Base-by-base conservation (phyloP, 2,113 vertebrate species). In the Aythya baeri region DNA sequence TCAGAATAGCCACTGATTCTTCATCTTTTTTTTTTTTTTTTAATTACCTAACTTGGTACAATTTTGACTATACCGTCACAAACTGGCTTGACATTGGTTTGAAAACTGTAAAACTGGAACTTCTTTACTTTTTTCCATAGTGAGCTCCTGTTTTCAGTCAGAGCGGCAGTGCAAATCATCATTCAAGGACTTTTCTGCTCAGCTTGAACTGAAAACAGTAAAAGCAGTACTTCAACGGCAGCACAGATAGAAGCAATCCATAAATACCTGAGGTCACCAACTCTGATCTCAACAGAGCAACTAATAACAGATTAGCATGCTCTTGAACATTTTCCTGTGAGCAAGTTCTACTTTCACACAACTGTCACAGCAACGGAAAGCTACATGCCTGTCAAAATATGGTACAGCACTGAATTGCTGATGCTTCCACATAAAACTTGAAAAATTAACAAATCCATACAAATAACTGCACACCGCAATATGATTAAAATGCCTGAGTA, bases 81-180 rank as follows among this genome's bases (percentile, higher is more conserved):
- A 86, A 52, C 18, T 11, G 72, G n/a, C 49, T 81, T 2, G 6
- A 61, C 46, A 59, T n/a, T 80, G 63, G 32, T 67, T 83, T 73
- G 58, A 93, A 70, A 80, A 89, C n/a, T 29, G 12, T 13, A 71
- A 29, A 91, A 79, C 59, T 83, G 62, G 22, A 91, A 92, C 49
- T 68, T 86, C 31, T 85, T 18, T 43, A 38, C 23, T n/a, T 67
- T 87, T 75, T 75, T 77, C 55, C 15, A 2, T n/a, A 46, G n/a
- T 16, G 49, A 50, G 90, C 29, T 83, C 88, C 46, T 82, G 55
- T 17, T 92, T 92, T 88, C 85, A 90, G 79, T 76, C 83, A 80
- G 78, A 63, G 16, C 32, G 75, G 52, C 62, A 44, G 38, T 13
- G 9, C 17, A 88, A 86, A 80, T 32, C 6, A 84, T 9, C 50